phyloP scores from a whole-genome alignment of 1,140 invertebrate genomes.

The Charaxes varanes region DNA sequence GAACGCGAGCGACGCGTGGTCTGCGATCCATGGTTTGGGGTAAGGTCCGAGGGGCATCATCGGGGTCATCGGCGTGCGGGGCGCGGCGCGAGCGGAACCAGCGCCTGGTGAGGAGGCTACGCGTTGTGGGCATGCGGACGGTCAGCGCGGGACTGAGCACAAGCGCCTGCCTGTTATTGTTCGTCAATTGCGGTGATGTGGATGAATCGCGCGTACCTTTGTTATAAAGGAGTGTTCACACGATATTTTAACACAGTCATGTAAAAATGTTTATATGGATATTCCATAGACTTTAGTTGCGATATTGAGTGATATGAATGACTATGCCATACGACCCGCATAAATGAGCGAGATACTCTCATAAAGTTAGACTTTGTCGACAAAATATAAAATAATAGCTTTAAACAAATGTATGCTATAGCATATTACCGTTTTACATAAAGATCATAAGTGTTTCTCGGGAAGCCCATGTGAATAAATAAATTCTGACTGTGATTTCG shows the following conservation, averaged over 20 bases:
- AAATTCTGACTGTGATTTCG: too few relatives aligned
- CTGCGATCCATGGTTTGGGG: slow-evolving; percentile 46
- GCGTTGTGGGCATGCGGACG: slow-evolving; percentile 60
- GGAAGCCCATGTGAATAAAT: too few relatives aligned
- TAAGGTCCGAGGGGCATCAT: slow-evolving; percentile 31
- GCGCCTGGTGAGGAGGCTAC: slow-evolving; percentile 48
- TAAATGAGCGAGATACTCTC: too few relatives aligned
- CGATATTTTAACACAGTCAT: slow-evolving; percentile 1
- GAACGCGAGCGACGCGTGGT: slow-evolving; percentile 41
- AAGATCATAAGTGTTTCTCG: too few relatives aligned
- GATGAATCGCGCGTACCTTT: slow-evolving; percentile 56
- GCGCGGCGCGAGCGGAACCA: slow-evolving; percentile 51
- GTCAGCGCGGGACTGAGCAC: slow-evolving; percentile 44
- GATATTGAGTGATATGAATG: too few relatives aligned
- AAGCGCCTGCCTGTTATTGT: slow-evolving; percentile 43
- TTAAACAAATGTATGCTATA: too few relatives aligned
- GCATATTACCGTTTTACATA: too few relatives aligned
- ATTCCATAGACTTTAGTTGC: too few relatives aligned
- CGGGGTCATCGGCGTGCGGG: slow-evolving; percentile 34
- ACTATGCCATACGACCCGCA: too few relatives aligned
- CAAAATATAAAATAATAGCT: too few relatives aligned
- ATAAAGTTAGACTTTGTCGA: too few relatives aligned
- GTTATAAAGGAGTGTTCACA: slow-evolving; percentile 33
- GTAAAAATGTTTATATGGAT: background rate
- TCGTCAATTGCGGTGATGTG: slow-evolving; percentile 45